A percentile compares a stretch with the other conserved stretches of the same genome.
phyloP scores from a whole-genome alignment of 2,888 invertebrate genomes.

The Nycteola revayana region DNA sequence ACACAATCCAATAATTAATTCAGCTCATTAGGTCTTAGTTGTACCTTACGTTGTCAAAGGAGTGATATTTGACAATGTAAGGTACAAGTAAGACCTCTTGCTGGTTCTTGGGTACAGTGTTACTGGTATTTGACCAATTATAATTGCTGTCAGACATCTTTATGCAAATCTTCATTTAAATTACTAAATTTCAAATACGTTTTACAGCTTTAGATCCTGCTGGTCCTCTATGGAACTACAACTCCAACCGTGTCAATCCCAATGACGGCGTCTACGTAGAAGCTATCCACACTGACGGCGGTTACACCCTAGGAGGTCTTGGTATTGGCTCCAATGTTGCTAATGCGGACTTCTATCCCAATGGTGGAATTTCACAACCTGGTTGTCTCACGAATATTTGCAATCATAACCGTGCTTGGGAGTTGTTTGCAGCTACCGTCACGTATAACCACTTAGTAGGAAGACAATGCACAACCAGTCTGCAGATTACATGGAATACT shows the following conservation, averaged over 20 bases:
- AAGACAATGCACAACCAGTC: constrained; percentile 30
- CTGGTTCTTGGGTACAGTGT: too few relatives aligned
- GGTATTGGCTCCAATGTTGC: constrained; percentile 67
- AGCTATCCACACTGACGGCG: constrained; percentile 47
- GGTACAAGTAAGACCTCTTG: too few relatives aligned
- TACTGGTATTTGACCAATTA: too few relatives aligned
- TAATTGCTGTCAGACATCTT: too few relatives aligned
- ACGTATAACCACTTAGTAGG: constrained; percentile 46
- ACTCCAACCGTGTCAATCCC: constrained; percentile 30
- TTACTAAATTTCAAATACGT: too few relatives aligned
- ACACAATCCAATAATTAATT: too few relatives aligned
- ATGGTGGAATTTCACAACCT: constrained; percentile 65
- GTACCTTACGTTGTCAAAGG: too few relatives aligned
- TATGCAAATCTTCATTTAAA: too few relatives aligned
- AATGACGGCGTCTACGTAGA: constrained; percentile 59
- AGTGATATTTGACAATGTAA: too few relatives aligned
- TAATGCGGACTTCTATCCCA: constrained; percentile 82
- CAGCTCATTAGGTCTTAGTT: too few relatives aligned
- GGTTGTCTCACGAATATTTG: constrained; percentile 47
- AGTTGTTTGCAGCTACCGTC: constrained; percentile 46
- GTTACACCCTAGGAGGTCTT: constrained; percentile 47
- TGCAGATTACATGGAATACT: constrained; percentile 37
- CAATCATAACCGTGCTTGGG: constrained; percentile 52
- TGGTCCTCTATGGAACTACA: constrained; percentile 47
- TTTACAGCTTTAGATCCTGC: constrained; percentile 49